These are phyloP conservation scores for Chondrosia reniformis DNA, from an alignment of 37 sponge, comb jelly and placozoan genomes.

Conservation along the genomic window DNA sequence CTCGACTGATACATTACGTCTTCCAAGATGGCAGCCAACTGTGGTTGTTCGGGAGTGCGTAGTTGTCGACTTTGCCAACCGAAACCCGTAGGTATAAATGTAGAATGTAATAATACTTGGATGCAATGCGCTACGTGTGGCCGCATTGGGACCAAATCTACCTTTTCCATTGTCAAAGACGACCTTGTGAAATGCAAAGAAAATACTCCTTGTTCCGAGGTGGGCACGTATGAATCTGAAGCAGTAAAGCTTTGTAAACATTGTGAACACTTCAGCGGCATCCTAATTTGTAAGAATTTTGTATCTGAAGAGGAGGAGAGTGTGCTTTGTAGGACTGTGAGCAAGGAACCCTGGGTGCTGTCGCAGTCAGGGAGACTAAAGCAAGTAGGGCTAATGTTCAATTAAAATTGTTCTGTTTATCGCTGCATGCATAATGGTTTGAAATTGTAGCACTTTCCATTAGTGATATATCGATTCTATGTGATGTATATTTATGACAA, in stretches of 20 bases:
- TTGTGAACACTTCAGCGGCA: constrained; percentile 52
- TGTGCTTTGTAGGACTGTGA: constrained; percentile 43
- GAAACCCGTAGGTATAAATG: not conserved
- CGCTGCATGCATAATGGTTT: too few species aligned
- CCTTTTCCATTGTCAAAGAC: too few species aligned
- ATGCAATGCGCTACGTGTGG: too few species aligned
- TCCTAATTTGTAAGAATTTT: constrained; percentile 67
- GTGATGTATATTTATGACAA: too few species aligned
- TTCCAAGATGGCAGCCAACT: not conserved
- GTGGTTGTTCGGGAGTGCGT: not conserved
- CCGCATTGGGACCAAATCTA: too few species aligned
- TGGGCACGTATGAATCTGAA: too few species aligned
- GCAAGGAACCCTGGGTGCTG: constrained; percentile 59
- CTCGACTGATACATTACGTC: too few species aligned
- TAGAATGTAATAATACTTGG: not conserved
- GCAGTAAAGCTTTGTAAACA: not conserved
- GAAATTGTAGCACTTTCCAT: too few species aligned
- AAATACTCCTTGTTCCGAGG: not conserved
- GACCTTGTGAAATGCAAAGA: too few species aligned
- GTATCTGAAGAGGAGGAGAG: constrained; percentile 62
- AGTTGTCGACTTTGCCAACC: not conserved
- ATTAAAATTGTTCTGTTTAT: too few species aligned
- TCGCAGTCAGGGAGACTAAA: constrained; percentile 94
- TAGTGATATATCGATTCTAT: too few species aligned
- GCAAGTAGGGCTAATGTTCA: constrained; percentile 56